phyloP scores from a whole-genome alignment of 2,113 vertebrate species.

The Piaya cayana region DNA sequence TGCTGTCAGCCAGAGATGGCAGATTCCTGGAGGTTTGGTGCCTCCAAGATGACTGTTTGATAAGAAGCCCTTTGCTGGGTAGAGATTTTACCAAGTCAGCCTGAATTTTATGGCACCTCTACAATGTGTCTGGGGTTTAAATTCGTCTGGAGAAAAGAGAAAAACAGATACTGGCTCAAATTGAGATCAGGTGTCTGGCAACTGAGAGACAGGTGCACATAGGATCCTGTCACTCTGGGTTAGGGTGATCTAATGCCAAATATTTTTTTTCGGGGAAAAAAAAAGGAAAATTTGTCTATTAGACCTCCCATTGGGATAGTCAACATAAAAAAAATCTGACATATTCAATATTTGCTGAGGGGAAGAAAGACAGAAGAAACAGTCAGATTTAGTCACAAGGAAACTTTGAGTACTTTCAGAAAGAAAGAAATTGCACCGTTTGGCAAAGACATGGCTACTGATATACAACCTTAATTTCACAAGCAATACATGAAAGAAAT shows the following conservation, averaged over 20 bases:
- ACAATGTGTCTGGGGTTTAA: not conserved
- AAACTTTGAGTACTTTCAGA: not conserved
- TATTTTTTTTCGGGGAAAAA: not conserved
- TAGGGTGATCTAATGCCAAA: not conserved
- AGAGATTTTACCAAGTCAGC: not conserved
- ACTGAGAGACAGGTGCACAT: not conserved
- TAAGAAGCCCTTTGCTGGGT: not conserved
- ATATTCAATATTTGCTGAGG: not conserved
- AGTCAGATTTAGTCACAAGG: fast-evolving
- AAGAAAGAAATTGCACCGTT: not conserved
- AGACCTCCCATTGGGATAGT: not conserved
- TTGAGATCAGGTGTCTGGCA: not conserved
- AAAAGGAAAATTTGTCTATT: not conserved
- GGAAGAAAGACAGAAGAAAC: not conserved
- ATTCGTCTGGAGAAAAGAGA: not conserved
- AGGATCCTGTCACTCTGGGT: not conserved
- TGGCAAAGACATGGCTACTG: not conserved
- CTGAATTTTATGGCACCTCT: not conserved
- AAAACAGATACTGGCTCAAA: not conserved
- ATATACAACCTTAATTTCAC: not conserved
- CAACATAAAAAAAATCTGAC: not conserved
- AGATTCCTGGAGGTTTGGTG: not conserved
- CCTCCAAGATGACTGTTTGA: not conserved
- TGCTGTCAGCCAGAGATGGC: not conserved
- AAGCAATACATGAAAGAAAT: not conserved